phyloP scores from a whole-genome alignment of 2,113 vertebrate species.

The Cochlearius cochlearius region DNA sequence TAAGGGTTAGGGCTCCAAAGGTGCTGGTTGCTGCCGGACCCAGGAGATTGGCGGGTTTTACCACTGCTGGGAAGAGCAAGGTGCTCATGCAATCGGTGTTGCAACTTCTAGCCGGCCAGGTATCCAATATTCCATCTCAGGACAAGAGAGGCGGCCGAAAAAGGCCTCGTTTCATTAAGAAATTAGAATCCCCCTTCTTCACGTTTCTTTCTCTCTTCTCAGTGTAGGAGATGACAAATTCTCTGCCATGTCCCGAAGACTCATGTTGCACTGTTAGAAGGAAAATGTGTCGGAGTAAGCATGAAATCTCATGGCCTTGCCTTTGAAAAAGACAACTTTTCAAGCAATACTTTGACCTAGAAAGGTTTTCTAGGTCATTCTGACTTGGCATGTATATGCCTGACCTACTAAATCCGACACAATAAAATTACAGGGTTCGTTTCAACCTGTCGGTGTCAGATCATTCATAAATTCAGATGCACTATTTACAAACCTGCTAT shows the following conservation, averaged over 20 bases:
- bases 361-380: conserved; percentile 76
- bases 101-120: background rate
- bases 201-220: conserved; percentile 8
- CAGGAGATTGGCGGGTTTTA: background rate
- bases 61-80: background rate
- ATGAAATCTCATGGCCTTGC: background rate
- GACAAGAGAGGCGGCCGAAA: background rate
- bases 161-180: background rate
- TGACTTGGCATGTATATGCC: conserved; percentile 54
- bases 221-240: conserved; percentile 30
- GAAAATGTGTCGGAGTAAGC: conserved; percentile 50
- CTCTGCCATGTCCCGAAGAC: conserved; percentile 33
- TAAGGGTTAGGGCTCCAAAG: background rate
- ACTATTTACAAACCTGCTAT: conserved; percentile 41
- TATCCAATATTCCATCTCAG: background rate
- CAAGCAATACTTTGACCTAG: conserved; percentile 72
- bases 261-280: background rate
- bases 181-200: background rate
- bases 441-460: conserved; percentile 51
- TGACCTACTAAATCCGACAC: conserved; percentile 69
- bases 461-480: conserved; percentile 63
- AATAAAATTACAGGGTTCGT: conserved; percentile 37
- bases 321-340: conserved; percentile 36
- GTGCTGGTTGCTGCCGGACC: background rate
- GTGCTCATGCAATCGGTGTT: background rate